A percentile compares a stretch with the other conserved stretches of the same genome.
Conservation (phyloP, 2,113 vertebrate genomes). For the Girardinichthys multiradiatus region DNA sequence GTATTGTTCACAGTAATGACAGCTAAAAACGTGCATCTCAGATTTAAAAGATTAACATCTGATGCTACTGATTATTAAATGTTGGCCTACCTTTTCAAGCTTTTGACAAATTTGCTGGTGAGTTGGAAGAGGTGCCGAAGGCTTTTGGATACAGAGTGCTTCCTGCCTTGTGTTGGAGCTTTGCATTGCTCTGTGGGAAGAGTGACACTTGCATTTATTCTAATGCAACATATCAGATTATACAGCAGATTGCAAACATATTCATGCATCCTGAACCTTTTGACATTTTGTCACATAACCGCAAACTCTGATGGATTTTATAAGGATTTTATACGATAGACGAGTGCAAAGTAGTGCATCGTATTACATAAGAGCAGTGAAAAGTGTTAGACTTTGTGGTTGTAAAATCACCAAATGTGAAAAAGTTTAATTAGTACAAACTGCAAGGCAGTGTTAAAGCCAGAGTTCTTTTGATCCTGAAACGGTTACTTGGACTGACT, state of each 20-base stretch:
- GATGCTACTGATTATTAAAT: background rate
- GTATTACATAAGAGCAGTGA: too few relatives aligned
- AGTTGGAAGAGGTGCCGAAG: slow-evolving; percentile 92
- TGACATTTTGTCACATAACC: too few relatives aligned
- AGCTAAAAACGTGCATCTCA: too few relatives aligned
- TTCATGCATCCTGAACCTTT: too few relatives aligned
- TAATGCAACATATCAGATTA: background rate
- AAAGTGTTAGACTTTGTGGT: too few relatives aligned
- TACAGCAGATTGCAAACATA: too few relatives aligned
- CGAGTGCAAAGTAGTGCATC: too few relatives aligned
- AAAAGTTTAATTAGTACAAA: background rate
- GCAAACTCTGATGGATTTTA: too few relatives aligned
- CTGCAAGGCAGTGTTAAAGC: background rate
- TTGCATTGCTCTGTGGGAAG: slow-evolving; percentile 84
- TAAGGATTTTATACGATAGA: too few relatives aligned
- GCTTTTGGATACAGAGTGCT: slow-evolving; percentile 92
- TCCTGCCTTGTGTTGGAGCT: slow-evolving; percentile 85
- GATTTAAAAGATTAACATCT: background rate
- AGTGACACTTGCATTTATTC: slow-evolving; percentile 17
- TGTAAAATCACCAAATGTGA: too few relatives aligned
- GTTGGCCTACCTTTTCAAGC: slow-evolving; percentile 84
- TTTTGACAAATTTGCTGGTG: slow-evolving; percentile 90
- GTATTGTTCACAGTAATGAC: too few relatives aligned
- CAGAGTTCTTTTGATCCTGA: background rate
- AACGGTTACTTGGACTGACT: slow-evolving; percentile 1